These are phyloP conservation scores for Oryzias melastigma DNA, from an alignment of 2,113 vertebrate genomes.

Conservation along the genomic window DNA sequence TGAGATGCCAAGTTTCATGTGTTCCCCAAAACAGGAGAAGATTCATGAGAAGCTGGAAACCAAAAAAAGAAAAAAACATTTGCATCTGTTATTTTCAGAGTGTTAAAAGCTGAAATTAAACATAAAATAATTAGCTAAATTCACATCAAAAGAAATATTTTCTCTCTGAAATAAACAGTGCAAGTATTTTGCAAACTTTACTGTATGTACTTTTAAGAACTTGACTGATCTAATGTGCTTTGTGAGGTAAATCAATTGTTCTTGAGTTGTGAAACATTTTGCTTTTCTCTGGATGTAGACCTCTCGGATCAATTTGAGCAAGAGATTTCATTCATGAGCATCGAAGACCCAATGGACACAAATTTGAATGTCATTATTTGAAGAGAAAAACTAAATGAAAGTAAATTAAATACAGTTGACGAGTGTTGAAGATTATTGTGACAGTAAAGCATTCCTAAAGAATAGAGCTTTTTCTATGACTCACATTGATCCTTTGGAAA, in stretches of 20 bases:
- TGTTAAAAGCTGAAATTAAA: neutral
- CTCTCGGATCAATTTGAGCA: slow-evolving; percentile 53
- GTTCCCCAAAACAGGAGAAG: slow-evolving; percentile 65
- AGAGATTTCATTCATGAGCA: slow-evolving; percentile 9
- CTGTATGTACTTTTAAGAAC: slow-evolving; percentile 10
- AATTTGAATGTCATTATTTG: too few species aligned
- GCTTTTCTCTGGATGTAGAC: slow-evolving; percentile 33
- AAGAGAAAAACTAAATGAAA: too few species aligned
- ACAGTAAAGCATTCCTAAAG: slow-evolving; percentile 8
- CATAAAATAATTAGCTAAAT: too few species aligned
- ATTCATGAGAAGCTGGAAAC: slow-evolving; percentile 52
- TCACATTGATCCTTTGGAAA: slow-evolving; percentile 61
- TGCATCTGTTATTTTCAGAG: slow-evolving; percentile 66
- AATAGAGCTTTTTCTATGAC: slow-evolving; percentile 28
- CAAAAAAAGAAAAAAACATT: slow-evolving; percentile 30
- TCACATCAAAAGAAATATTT: slow-evolving; percentile 6
- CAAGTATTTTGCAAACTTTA: slow-evolving; percentile 37
- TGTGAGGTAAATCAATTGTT: slow-evolving; percentile 13
- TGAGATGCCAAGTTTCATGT: slow-evolving; percentile 61
- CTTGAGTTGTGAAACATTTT: slow-evolving; percentile 21
- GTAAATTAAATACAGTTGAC: too few species aligned
- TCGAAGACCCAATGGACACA: too few species aligned
- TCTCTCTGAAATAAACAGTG: slow-evolving; percentile 61
- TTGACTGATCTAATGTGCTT: slow-evolving; percentile 22
- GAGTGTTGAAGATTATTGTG: slow-evolving; percentile 1